Percentiles rank a stretch among this genome's conserved stretches.
Evolutionary conservation across 2,113 vertebrate species (phyloP).

Genomic region (Proteles cristata): DNA sequence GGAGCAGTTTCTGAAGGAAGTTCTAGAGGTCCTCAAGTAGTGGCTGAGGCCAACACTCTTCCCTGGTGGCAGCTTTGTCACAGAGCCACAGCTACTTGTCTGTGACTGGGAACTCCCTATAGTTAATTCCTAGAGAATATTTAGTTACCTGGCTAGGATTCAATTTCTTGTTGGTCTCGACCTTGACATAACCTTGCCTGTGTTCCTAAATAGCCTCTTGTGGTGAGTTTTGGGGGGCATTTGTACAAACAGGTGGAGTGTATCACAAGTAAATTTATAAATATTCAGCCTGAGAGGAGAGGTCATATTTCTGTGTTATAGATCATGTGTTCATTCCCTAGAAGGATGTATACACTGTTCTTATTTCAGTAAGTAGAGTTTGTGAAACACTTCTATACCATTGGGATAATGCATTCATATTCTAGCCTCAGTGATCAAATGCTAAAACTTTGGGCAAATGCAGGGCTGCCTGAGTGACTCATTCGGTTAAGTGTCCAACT

Average conservation of each 20-base stretch:
- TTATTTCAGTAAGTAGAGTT: conserved; percentile 24
- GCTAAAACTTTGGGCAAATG: neutral
- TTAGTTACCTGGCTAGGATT: conserved; percentile 46
- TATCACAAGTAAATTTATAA: conserved; percentile 37
- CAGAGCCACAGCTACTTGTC: neutral
- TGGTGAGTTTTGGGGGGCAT: neutral
- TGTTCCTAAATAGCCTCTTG: conserved; percentile 43
- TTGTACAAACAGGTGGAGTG: conserved; percentile 50
- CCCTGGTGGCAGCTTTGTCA: neutral
- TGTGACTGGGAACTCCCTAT: neutral
- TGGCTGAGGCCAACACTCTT: neutral
- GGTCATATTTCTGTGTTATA: conserved; percentile 12
- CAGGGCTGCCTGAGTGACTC: no score
- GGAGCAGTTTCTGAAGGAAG: neutral
- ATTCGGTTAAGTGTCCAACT: no score
- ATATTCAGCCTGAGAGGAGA: neutral
- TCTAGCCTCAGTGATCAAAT: conserved; percentile 8
- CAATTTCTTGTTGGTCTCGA: conserved; percentile 7
- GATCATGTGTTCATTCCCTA: neutral
- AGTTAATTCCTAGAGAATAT: conserved; percentile 10
- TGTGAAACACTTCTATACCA: neutral
- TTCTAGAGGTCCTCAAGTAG: neutral
- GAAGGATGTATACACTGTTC: neutral
- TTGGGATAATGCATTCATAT: neutral
- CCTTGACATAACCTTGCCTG: neutral